These are phyloP conservation scores for Philaenus spumarius DNA, from an alignment of 1,140 invertebrate species.

Conservation along the genomic window DNA sequence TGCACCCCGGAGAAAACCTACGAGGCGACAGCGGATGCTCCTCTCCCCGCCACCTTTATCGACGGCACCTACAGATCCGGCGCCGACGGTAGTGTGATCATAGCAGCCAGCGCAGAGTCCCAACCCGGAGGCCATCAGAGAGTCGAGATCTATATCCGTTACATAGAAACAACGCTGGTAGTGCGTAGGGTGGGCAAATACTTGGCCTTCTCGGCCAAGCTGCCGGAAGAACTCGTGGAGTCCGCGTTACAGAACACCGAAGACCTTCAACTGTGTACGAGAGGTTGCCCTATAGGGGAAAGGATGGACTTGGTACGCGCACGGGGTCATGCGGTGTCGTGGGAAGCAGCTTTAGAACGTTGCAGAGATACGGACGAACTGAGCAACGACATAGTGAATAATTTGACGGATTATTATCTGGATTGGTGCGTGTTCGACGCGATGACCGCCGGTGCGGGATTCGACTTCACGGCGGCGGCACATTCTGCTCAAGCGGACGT, in stretches of 20 bases:
- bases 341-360: conserved; percentile 23
- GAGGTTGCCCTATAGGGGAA: conserved; percentile 46
- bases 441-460: conserved; percentile 46
- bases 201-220: conserved; percentile 45
- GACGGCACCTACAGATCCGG: conserved; percentile 40
- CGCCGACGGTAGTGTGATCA: conserved; percentile 28
- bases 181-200: conserved; percentile 45
- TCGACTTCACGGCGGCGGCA: conserved; percentile 42
- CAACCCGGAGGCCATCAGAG: conserved; percentile 29
- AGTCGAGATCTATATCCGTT: conserved; percentile 45
- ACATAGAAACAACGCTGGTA: conserved; percentile 40
- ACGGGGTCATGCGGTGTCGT: conserved; percentile 26
- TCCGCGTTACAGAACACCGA: conserved; percentile 27
- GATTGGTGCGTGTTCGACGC: conserved; percentile 55
- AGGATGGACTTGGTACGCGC: conserved; percentile 38
- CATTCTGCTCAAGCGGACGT: conserved; percentile 46
- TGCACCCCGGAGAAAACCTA: conserved; percentile 46
- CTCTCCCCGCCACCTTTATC: conserved; percentile 39
- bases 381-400: conserved; percentile 22
- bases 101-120: conserved; percentile 30
- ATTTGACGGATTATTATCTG: conserved; percentile 49
- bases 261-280: conserved; percentile 44
- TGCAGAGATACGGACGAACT: conserved; percentile 22
- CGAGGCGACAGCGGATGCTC: conserved; percentile 42
- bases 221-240: conserved; percentile 42